Conservation (phyloP, 2,888 invertebrate genomes). For the Leucophenga maculata region DNA sequence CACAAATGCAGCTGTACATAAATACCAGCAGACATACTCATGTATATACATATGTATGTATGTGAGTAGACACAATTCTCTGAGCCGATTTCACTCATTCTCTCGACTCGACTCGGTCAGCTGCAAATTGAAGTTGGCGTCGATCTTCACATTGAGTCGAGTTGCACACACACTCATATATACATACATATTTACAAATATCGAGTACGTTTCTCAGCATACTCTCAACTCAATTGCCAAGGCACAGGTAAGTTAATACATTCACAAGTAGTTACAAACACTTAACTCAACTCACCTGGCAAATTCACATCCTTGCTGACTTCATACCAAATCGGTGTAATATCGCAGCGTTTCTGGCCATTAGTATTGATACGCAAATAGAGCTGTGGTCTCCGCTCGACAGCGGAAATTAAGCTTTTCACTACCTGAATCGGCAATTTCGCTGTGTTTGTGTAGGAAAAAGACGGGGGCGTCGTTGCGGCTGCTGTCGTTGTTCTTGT, state of each 20-base stretch:
- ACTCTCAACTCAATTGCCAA: no score
- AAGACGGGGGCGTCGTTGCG: slow-evolving; percentile 33
- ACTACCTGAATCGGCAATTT: slow-evolving; percentile 63
- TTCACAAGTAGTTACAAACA: not conserved
- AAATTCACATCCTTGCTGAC: slow-evolving; percentile 63
- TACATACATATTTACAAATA: not conserved
- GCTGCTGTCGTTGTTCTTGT: slow-evolving; percentile 39
- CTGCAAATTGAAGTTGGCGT: no score
- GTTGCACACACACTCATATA: no score
- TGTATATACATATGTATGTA: not conserved
- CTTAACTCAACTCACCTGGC: slow-evolving; percentile 55
- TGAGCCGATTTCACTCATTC: not conserved
- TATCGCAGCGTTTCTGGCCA: slow-evolving; percentile 62
- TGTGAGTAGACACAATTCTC: not conserved
- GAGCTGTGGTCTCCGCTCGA: slow-evolving; percentile 58
- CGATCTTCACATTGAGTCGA: no score
- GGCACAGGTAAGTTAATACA: not conserved
- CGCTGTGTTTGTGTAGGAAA: slow-evolving; percentile 60
- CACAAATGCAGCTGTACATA: not conserved
- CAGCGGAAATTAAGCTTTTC: slow-evolving; percentile 61
- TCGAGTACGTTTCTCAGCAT: not conserved
- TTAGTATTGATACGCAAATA: slow-evolving; percentile 59
- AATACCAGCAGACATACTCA: not conserved
- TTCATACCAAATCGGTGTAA: slow-evolving; percentile 61
- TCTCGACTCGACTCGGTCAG: no score